phyloP scores from a whole-genome alignment of 2,113 vertebrate genomes.

The Isichthys henryi region DNA sequence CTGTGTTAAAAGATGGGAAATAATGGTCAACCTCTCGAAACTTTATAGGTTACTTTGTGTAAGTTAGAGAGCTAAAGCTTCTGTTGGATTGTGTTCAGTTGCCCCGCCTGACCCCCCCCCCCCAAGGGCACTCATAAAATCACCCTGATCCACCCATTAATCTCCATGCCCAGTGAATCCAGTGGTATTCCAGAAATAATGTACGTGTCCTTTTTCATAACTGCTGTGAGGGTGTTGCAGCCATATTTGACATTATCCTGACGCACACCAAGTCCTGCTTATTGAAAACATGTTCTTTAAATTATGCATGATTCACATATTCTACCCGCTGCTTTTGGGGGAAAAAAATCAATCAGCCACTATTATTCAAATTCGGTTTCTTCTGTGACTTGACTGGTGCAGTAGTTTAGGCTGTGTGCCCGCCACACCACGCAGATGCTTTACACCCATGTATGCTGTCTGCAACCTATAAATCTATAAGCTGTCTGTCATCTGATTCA shows the following conservation, averaged over 20 bases:
- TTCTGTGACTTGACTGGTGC: not conserved
- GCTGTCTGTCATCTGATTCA: not conserved
- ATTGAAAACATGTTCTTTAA: not conserved
- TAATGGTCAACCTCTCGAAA: not conserved
- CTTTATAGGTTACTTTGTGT: not conserved
- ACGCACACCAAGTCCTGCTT: not conserved
- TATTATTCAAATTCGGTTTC: not conserved
- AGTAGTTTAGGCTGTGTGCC: not conserved
- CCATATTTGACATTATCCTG: not conserved
- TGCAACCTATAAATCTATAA: not conserved
- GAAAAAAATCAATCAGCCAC: not conserved
- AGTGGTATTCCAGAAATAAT: not conserved
- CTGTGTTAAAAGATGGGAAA: not conserved
- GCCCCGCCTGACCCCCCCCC: not conserved
- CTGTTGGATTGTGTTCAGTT: not conserved
- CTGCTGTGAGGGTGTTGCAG: not conserved
- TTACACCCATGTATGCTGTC: not conserved
- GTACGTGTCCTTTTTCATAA: not conserved
- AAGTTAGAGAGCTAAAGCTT: not conserved
- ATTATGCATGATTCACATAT: not conserved
- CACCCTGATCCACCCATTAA: not conserved
- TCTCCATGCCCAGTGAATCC: not conserved
- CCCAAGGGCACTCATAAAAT: not conserved
- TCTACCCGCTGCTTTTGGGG: not conserved
- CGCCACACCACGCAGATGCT: not conserved